Base-by-base conservation (phyloP, 2,113 vertebrate genomes). In the Thalassoma bifasciatum region DNA sequence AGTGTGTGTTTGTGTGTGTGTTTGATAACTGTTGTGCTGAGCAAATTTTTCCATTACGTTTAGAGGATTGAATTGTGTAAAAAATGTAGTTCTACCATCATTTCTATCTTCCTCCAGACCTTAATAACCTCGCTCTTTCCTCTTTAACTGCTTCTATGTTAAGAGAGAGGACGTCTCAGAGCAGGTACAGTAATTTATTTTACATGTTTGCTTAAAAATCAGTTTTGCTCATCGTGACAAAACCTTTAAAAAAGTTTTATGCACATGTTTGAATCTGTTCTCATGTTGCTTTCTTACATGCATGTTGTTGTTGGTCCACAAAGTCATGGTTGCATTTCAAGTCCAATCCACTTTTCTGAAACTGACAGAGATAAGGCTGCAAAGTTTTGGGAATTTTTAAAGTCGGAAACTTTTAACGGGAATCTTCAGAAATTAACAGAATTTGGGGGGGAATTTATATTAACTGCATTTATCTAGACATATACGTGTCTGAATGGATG, bases 121-220 rank as follows among this genome's bases (percentile, higher is more conserved):
- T 49, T 11, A 44, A 61, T 90, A 81, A 86, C 64, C 46, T 50
- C 4, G 3, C 49, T 76, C 62, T 88, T 52, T 86, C 72, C 75
- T 79, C 30, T 51, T 37, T 40, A 49, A 81, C 79, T 78, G 91
- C 90, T 77, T 56, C 80, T 68, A 24, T 79, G 47, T 82, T 66
- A 83, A 92, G 93, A 93, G 40, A 83, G 86, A 60, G 88, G 86
- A 83, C 80, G 63, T 56, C 83, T 93, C 58, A 75, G 84, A 26
- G 75, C 91, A 92, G 93, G 93, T 94, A 93, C 9, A 69, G 71
- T 66, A 21, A 51, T 17, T 5, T 44, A 51, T 66, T 2, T 30
- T 54, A 64, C 50, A 6, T 38, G 36, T 53, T 53, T 2, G 34
- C 51, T 4, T 30, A 4, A 21, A 68, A 44, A n/a, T n/a, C 13